Evolutionary conservation across 2,113 vertebrate genomes (phyloP).

Genomic region (Sinosuthora webbiana): DNA sequence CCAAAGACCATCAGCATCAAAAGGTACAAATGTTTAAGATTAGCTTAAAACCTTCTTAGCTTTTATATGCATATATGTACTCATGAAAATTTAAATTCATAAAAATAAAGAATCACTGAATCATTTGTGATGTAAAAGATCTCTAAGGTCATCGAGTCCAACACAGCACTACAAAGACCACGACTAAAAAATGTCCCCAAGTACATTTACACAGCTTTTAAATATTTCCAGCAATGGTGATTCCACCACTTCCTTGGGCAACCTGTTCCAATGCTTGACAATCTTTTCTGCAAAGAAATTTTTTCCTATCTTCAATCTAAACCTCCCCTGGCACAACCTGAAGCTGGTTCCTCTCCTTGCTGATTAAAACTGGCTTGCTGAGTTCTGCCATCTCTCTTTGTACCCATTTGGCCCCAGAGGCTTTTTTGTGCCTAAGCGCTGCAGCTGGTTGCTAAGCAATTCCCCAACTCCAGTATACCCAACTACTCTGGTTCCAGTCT

Average conservation of each 20-base stretch:
- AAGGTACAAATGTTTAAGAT: background rate
- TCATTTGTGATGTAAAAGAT: background rate
- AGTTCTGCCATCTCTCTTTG: background rate
- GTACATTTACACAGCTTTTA: background rate
- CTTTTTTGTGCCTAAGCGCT: background rate
- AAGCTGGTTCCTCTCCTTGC: background rate
- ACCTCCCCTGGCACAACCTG: background rate
- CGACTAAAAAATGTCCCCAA: background rate
- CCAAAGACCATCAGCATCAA: background rate
- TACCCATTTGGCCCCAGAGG: background rate
- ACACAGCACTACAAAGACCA: background rate
- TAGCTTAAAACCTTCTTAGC: background rate
- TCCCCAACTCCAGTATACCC: background rate
- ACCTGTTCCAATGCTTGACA: background rate
- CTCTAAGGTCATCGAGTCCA: accelerated
- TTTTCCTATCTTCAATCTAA: background rate
- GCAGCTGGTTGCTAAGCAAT: background rate
- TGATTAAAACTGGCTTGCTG: background rate
- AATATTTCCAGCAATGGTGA: background rate
- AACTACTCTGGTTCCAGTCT: background rate
- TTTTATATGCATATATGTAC: accelerated
- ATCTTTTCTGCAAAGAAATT: background rate
- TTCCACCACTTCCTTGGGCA: background rate
- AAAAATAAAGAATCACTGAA: background rate
- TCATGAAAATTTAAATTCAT: background rate